Percentiles rank a stretch among this genome's conserved stretches.
Conservation (phyloP, 2,888 invertebrate species). For the Philereme vetulata region DNA sequence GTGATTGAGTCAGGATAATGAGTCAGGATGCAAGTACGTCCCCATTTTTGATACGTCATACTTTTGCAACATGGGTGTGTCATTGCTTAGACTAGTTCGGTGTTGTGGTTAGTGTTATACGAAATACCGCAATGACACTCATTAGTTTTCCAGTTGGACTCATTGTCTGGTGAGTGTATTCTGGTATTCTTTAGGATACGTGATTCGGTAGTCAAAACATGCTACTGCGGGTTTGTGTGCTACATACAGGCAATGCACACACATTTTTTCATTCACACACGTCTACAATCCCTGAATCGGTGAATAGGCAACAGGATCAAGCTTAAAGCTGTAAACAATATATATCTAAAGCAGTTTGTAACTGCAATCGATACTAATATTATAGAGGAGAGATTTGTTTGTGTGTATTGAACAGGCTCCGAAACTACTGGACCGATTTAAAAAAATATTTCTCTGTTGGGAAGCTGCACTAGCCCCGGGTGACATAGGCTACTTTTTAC, state of each 20-base stretch:
- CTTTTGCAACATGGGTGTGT: conserved; percentile 59
- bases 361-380: too few relatives aligned
- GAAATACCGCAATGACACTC: conserved; percentile 19
- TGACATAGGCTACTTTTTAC: too few relatives aligned
- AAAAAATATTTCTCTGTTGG: too few relatives aligned
- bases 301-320: too few relatives aligned
- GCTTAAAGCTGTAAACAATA: too few relatives aligned
- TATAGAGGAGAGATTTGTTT: too few relatives aligned
- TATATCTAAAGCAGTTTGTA: too few relatives aligned
- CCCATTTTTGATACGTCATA: conserved; percentile 46
- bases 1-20: conserved; percentile 43
- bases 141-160: conserved; percentile 7
- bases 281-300: too few relatives aligned
- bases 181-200: background rate
- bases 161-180: conserved; percentile 22
- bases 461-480: too few relatives aligned
- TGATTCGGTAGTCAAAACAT: conserved; percentile 9
- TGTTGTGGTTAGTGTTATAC: conserved; percentile 33
- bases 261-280: too few relatives aligned
- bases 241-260: background rate
- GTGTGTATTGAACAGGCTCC: too few relatives aligned
- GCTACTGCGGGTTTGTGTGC: background rate
- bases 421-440: too few relatives aligned
- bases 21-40: conserved; percentile 44
- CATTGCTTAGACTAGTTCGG: conserved; percentile 53